Conservation (phyloP, 2,888 invertebrate genomes). For the Coelopa pilipes region DNA sequence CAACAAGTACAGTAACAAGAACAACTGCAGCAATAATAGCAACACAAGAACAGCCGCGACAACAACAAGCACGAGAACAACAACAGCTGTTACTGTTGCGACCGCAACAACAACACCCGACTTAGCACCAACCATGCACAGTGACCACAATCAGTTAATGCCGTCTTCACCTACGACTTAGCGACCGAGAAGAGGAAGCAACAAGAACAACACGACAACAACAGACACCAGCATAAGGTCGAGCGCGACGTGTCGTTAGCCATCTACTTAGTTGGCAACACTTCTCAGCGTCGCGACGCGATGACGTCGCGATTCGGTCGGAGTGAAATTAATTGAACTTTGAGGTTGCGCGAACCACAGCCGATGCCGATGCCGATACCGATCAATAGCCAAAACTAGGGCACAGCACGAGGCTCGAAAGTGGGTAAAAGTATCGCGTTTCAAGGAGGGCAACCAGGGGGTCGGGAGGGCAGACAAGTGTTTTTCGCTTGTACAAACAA, state of each 20-base stretch:
- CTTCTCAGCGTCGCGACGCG: constrained; percentile 39
- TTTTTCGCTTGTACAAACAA: too few species aligned
- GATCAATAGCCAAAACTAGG: too few species aligned
- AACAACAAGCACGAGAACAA: too few species aligned
- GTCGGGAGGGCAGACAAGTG: too few species aligned
- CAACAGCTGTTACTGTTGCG: too few species aligned
- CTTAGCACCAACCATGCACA: not conserved
- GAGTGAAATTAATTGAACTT: constrained; percentile 45
- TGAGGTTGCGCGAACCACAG: constrained; percentile 44
- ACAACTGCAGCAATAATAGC: not conserved
- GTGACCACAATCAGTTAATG: constrained; percentile 40
- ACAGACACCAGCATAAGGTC: not conserved
- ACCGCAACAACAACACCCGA: too few species aligned
- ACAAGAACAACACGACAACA: constrained; percentile 17
- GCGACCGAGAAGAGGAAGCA: not conserved
- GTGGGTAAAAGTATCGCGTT: too few species aligned
- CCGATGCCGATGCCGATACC: too few species aligned
- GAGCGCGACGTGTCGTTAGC: not conserved
- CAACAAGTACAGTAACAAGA: too few species aligned
- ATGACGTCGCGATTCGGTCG: constrained; percentile 24
- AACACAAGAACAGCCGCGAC: too few species aligned
- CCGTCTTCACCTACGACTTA: constrained; percentile 42
- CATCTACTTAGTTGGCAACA: constrained; percentile 33
- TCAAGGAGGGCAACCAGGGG: too few species aligned
- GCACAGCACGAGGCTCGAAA: too few species aligned